Evolutionary conservation across 2,113 vertebrate species (phyloP).

Genomic region (Axis porcinus): DNA sequence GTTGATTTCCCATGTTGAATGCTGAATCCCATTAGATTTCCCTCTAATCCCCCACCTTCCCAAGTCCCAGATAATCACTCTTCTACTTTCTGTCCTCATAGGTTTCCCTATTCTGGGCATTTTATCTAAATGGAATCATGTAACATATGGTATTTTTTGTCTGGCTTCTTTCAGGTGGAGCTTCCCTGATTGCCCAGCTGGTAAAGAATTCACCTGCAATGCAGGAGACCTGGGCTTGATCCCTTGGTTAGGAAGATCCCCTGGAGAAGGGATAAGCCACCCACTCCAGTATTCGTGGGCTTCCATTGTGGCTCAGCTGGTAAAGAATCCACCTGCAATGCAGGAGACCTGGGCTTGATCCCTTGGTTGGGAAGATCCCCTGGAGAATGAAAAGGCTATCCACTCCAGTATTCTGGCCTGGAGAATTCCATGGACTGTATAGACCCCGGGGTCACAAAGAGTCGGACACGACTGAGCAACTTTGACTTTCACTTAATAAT

Average conservation of each 20-base stretch:
- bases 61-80: background rate
- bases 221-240: background rate
- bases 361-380: background rate
- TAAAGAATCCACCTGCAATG: background rate
- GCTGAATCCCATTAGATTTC: background rate
- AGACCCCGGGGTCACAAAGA: background rate
- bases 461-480: accelerated
- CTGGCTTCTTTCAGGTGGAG: background rate
- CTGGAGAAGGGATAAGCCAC: background rate
- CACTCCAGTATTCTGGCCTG: background rate
- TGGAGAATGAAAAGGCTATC: background rate
- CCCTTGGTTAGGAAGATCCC: background rate
- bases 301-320: background rate
- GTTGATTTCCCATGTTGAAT: background rate
- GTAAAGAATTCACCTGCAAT: background rate
- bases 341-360: background rate
- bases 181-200: background rate
- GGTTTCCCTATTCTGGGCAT: background rate
- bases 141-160: background rate
- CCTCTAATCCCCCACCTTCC: background rate
- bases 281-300: background rate
- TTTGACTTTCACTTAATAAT: background rate
- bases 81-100: background rate
- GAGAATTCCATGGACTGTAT: background rate
- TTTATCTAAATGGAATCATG: background rate